Percentiles rank a stretch among this genome's conserved stretches.
Evolutionary conservation across 2,888 invertebrate genomes (phyloP).

Genomic region (Ophion costatus): DNA sequence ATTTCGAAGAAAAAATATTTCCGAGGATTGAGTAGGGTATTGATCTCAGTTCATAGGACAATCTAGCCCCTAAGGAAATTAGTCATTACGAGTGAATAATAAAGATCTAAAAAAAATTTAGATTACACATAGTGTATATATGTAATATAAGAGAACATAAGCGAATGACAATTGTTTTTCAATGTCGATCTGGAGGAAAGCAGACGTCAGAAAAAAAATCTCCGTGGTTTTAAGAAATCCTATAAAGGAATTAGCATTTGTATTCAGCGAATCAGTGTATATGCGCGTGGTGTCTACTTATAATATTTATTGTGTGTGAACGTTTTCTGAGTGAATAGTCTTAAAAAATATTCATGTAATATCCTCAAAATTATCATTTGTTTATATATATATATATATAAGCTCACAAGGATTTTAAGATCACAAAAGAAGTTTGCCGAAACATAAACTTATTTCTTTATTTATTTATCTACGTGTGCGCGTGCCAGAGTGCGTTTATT

Average conservation of each 20-base stretch:
- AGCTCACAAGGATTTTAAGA: background rate
- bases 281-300: background rate
- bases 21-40: conserved; percentile 60
- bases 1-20: conserved; percentile 19
- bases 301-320: background rate
- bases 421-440: background rate
- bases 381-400: background rate
- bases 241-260: background rate
- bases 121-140: background rate
- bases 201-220: background rate
- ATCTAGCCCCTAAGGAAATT: conserved; percentile 48
- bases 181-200: too few species aligned
- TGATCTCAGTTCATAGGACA: conserved; percentile 69
- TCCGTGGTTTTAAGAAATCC: background rate
- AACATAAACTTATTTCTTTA: conserved; percentile 15
- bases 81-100: background rate
- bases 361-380: background rate
- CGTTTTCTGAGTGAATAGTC: background rate
- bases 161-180: background rate
- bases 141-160: too few species aligned
- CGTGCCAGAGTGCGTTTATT: conserved; percentile 3
- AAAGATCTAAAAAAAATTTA: conserved; percentile 9
- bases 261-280: background rate
- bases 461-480: conserved; percentile 19
- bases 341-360: background rate